These are phyloP conservation scores for Shargacucullia verbasci DNA, from an alignment of 2,888 invertebrate genomes.

Conservation along the genomic window DNA sequence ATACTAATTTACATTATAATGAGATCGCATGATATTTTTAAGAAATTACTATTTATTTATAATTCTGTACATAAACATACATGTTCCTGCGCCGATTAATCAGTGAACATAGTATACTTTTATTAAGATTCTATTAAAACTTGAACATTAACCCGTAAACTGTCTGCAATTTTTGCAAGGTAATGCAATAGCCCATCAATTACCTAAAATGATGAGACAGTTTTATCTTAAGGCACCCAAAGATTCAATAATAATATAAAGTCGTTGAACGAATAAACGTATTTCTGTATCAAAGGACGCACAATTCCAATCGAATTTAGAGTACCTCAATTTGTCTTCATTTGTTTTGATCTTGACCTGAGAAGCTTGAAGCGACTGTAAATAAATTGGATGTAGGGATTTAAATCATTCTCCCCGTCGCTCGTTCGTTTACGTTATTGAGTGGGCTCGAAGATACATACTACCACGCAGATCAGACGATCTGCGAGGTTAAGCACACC, in stretches of 20 bases:
- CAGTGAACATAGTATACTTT: too few species aligned
- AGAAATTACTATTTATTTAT: too few species aligned
- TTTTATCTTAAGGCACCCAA: constrained; percentile 30
- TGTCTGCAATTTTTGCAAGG: constrained; percentile 43
- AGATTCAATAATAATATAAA: constrained; percentile 18
- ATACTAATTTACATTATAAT: too few species aligned
- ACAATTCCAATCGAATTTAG: constrained; percentile 55
- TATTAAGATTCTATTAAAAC: too few species aligned
- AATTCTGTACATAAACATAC: too few species aligned
- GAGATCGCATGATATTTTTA: too few species aligned
- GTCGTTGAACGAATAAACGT: constrained; percentile 36
- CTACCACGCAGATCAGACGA: too few species aligned
- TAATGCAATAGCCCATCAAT: constrained; percentile 38
- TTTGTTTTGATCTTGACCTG: constrained; percentile 59
- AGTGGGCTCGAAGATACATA: too few species aligned
- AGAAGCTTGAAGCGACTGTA: constrained; percentile 47
- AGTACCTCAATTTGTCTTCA: constrained; percentile 59
- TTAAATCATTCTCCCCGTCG: constrained; percentile 40
- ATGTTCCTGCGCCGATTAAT: too few species aligned
- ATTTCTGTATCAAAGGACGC: constrained; percentile 43
- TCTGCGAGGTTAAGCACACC: too few species aligned
- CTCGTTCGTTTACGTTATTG: constrained; percentile 1
- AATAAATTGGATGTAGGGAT: constrained; percentile 53
- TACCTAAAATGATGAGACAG: constrained; percentile 32
- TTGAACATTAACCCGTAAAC: too few species aligned